Evolutionary conservation across 1,140 invertebrate species (phyloP), one percentile per base, ranked within the genome.

Genomic region (Leptopilina boulardi): DNA sequence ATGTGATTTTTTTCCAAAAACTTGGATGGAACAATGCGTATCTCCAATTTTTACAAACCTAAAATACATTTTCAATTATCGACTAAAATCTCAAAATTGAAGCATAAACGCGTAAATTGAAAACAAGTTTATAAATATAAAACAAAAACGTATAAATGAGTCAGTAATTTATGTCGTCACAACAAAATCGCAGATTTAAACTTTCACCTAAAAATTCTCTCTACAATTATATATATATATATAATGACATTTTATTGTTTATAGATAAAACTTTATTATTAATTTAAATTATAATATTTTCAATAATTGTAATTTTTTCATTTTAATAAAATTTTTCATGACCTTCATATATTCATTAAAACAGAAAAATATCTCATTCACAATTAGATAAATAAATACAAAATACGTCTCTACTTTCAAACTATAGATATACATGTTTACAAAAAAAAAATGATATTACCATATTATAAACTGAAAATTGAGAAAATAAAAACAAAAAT

Each of bases 41-140:
- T 84, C 93, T 91, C 94, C 94, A 94, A 86, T 93, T 91, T 87
- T 90, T 93, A 84, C 93, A 94, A 26, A 91, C 91, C 82, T 91
- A 66, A 71, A 42, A 70, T 70, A 6, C 0, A 56, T 5, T 5
- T 77, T 71, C 38, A n/a, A n/a, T n/a, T n/a, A n/a, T n/a, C n/a
- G n/a, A 34, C 54, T 26, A 23, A 74, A 77, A 77, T 41, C 6
- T 38, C 0, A 38, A 38, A 8, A 38, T 38, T n/a, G n/a, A n/a
- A n/a, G n/a, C n/a, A n/a, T 34, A 74, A 11, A 72, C 3, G 51
- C 21, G 2, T 15, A 15, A 11, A 11, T 51, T 51, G 15, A 18
- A 51, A n/a, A 18, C 47, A 18, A 8, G 47, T 51, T 51, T 51
- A n/a, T 51, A 51, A 51, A 51, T 18, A 51, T 51, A 51, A 51